Percentiles rank a stretch among this genome's conserved stretches.
phyloP scores from a whole-genome alignment of 2,113 vertebrate species.

The Tylochromis polylepis region DNA sequence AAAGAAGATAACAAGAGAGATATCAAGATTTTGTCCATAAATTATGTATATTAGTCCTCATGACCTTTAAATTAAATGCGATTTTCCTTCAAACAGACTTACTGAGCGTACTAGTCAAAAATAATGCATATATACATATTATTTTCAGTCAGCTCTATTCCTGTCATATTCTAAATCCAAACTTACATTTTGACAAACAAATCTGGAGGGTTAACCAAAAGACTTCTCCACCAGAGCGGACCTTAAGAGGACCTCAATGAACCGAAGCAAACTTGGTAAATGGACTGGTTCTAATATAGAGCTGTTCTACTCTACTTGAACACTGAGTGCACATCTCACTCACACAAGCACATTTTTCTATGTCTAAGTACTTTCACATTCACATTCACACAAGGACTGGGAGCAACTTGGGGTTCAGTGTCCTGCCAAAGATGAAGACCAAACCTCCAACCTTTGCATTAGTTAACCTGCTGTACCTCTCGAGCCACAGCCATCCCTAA shows the following conservation, averaged over 20 bases:
- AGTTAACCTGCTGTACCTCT: neutral
- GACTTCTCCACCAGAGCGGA: neutral
- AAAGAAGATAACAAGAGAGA: neutral
- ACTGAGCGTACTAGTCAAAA: neutral
- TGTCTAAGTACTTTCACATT: neutral
- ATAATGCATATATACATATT: neutral
- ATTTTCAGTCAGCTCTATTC: neutral
- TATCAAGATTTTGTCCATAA: neutral
- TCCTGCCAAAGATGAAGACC: neutral
- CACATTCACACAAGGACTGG: neutral
- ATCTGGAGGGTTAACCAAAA: neutral
- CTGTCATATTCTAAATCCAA: neutral
- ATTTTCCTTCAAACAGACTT: neutral
- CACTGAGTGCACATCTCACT: neutral
- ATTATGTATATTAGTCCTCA: neutral
- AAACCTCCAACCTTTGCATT: neutral
- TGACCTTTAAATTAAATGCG: neutral
- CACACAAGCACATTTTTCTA: neutral
- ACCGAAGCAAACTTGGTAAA: accelerated
- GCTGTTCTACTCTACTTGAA: neutral
- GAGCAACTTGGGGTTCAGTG: neutral
- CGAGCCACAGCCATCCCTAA: neutral
- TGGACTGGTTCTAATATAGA: accelerated
- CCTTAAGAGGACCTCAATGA: neutral
- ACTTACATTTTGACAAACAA: neutral